These are phyloP conservation scores for Pandemis heparana DNA, from an alignment of 2,888 invertebrate genomes.

Conservation along the genomic window DNA sequence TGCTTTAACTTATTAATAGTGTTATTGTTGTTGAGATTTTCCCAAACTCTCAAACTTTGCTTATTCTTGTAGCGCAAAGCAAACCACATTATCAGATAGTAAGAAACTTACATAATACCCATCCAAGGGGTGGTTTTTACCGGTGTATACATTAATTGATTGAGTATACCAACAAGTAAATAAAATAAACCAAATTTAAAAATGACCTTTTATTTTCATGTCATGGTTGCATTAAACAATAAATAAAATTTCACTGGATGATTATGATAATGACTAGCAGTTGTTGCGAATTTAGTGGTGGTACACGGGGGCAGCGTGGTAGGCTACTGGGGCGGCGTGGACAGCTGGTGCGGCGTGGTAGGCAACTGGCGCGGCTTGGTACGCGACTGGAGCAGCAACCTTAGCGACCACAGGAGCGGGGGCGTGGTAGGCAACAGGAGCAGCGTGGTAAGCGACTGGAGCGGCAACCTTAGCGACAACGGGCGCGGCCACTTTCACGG, in stretches of 20 bases:
- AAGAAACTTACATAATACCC: too few relatives aligned
- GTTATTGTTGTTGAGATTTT: too few relatives aligned
- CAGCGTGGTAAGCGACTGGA: slow-evolving; percentile 55
- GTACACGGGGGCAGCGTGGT: slow-evolving; percentile 52
- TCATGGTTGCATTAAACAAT: slow-evolving; percentile 31
- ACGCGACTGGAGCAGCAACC: slow-evolving; percentile 54
- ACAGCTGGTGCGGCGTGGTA: slow-evolving; percentile 36
- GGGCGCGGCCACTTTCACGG: slow-evolving; percentile 59
- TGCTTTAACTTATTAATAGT: too few relatives aligned
- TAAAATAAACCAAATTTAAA: neutral
- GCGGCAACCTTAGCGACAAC: slow-evolving; percentile 48
- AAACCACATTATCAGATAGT: too few relatives aligned
- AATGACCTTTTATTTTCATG: slow-evolving; percentile 22
- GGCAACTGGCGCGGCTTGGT: slow-evolving; percentile 54
- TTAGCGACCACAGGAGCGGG: slow-evolving; percentile 51
- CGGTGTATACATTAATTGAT: too few relatives aligned
- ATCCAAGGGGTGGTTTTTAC: too few relatives aligned
- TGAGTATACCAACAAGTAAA: neutral
- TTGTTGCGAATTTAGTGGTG: slow-evolving; percentile 69
- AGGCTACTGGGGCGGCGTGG: slow-evolving; percentile 61
- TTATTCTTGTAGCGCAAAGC: too few relatives aligned
- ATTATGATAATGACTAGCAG: slow-evolving; percentile 36
- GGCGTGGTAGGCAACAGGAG: slow-evolving; percentile 53
- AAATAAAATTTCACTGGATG: slow-evolving; percentile 23
- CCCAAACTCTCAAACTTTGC: too few relatives aligned